Evolutionary conservation across 2,888 invertebrate genomes (phyloP).

Genomic region (Agriopis marginaria): DNA sequence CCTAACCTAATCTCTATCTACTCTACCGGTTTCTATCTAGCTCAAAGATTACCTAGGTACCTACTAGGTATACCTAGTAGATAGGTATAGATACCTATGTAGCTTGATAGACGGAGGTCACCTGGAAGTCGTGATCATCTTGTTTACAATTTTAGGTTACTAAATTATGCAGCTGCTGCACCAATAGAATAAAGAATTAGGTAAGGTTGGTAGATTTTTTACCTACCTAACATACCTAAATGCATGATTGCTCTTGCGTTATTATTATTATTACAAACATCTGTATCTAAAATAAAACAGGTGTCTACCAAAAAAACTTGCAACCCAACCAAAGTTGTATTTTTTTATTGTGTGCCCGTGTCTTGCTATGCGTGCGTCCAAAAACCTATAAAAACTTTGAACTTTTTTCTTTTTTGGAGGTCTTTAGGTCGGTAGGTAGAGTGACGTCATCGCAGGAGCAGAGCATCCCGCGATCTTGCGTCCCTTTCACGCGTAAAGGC

Average conservation of each 20-base stretch:
- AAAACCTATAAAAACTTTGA: constrained; percentile 59
- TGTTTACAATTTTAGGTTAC: background rate
- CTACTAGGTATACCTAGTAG: background rate
- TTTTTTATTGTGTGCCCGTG: background rate
- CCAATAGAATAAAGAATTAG: background rate
- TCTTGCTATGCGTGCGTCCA: constrained; percentile 33
- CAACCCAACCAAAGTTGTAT: background rate
- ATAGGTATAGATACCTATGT: constrained; percentile 3
- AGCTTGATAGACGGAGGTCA: constrained; percentile 31
- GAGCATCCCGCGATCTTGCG: constrained; percentile 54
- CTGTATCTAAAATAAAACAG: constrained; percentile 10
- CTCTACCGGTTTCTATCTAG: too few species aligned
- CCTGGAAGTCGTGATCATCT: constrained; percentile 8
- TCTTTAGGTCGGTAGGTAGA: constrained; percentile 54
- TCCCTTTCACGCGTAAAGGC: constrained; percentile 62
- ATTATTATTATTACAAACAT: background rate
- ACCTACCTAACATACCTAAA: background rate
- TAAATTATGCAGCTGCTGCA: constrained; percentile 3
- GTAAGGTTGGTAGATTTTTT: background rate
- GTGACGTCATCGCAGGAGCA: constrained; percentile 70
- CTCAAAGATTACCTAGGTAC: too few species aligned
- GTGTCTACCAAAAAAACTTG: constrained; percentile 22
- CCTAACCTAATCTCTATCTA: background rate
- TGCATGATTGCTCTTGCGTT: background rate
- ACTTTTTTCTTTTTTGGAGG: constrained; percentile 45